Evolutionary conservation across 2,113 vertebrate species (phyloP), one percentile per base, ranked within the genome.

Genomic region (Trogon melanurus): DNA sequence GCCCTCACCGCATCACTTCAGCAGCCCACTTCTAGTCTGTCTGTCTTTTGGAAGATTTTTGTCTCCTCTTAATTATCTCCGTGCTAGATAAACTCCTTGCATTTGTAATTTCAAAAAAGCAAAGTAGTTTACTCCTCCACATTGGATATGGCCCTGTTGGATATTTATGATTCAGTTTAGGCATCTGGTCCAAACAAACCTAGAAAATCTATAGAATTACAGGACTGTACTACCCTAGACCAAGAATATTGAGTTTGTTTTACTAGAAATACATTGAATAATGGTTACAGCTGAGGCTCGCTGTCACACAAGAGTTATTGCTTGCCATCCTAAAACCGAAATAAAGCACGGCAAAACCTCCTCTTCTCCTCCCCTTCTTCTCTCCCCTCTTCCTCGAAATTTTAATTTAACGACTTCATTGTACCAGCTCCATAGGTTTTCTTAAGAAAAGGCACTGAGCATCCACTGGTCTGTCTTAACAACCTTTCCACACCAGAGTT

Each of bases 361-460:
- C 8, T 57, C 16, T 75, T 41, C 41, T 41, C 17, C 17, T 45
- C 11, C 36, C 30, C 18, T 56, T 29, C 38, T 1, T 10, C 18
- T 44, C 27, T 8, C 16, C 11, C 7, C 6, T 2, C 2, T 4
- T 2, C 21, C 32, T 51, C 1, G 1, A 30, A 6, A 15, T 91
- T 71, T 85, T 60, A 30, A 75, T n/a, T 13, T 13, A 53, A 71
- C 23, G 6, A 19, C 20, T 60, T 51, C 6, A 10, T 25, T 29
- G 13, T 3, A 9, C 41, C 12, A 78, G 13, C 80, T 38, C 19
- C 3, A 5, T 3, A 26, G 16, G 21, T 62, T 79, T 73, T 74
- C 26, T 11, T 54, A 67, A 50, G 26, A 38, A 44, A 56, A 50
- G 56, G 13, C 54, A 47, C 38, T 7, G 6, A 57, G 13, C 5